Base-by-base conservation (phyloP, 2,888 invertebrate species). In the Aquatica leii region DNA sequence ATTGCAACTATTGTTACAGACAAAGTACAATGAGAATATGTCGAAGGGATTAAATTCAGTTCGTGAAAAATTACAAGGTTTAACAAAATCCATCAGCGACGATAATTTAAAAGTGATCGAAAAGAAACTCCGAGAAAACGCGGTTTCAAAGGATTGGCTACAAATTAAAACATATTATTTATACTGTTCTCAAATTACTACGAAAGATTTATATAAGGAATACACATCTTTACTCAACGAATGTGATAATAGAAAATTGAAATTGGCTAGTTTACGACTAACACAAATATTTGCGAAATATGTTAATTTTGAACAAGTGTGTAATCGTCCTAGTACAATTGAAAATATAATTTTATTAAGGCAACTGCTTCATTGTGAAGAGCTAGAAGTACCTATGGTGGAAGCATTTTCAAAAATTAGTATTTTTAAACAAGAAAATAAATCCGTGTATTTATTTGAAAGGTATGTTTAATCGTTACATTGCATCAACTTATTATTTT, bases 371-470 rank as follows among this genome's bases (percentile, higher is more conserved):
- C 72, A 72, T 58, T 74, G 74, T 62, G 71, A 74, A 3, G 78
- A 78, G 61, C 74, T 78, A 37, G 80, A 78, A 35, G 77, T 78
- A 12, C 78, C 78, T 65, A 76, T 80, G 41, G 77, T 79, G 2
- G 78, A 78, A 69, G 77, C 73, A 11, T 76, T 80, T 55, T 69
- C 60, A 3, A 71, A 71, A 58, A 73, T 78, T 51, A 74, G 76
- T 21, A 68, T 62, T 21, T 67, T 78, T 3, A 68, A 76, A 56
- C 71, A 66, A 40, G 66, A 71, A 52, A 72, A 77, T 68, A 59
- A 69, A 9, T 57, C 72, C 15, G 62, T 68, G 18, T 76, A 78
- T 66, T 65, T 73, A 3, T 76, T 69, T 59, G 73, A 75, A 18
- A 72, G 62, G 75, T 63, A 54, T 35, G n/a, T 20, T 15, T 11